Percentiles rank a stretch among this genome's conserved stretches.
Conservation (phyloP, 2,113 vertebrate species). For the Delphinus delphis region DNA sequence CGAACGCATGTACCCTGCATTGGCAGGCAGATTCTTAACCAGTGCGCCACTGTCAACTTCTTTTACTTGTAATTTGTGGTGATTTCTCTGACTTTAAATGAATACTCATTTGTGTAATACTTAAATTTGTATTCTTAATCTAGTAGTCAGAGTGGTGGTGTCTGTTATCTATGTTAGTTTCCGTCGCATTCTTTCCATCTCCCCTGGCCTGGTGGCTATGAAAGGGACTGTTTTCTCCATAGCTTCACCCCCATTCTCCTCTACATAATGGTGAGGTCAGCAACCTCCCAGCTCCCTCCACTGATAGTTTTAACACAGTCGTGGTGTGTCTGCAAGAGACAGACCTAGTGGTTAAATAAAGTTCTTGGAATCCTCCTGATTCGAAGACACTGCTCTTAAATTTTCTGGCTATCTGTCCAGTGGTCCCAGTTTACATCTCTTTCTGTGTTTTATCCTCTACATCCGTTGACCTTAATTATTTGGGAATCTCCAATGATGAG, state of each 20-base stretch:
- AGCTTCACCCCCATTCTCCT: not conserved
- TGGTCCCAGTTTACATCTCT: not conserved
- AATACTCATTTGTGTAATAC: not conserved
- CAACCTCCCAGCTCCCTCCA: not conserved
- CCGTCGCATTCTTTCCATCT: not conserved
- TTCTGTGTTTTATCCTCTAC: not conserved
- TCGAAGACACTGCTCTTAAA: not conserved
- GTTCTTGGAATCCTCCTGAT: not conserved
- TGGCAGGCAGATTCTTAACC: too few relatives aligned
- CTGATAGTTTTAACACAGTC: not conserved
- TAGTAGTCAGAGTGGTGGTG: not conserved
- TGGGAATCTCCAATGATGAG: not conserved
- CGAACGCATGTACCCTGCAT: too few relatives aligned
- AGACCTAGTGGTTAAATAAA: not conserved
- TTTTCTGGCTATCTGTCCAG: not conserved
- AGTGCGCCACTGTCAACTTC: not conserved
- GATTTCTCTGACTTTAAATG: constrained; percentile 21
- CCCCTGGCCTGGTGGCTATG: not conserved
- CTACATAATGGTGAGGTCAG: not conserved
- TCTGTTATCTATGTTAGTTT: not conserved
- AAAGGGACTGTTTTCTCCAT: not conserved
- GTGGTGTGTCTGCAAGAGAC: not conserved
- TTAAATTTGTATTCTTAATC: not conserved
- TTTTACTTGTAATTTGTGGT: not conserved
- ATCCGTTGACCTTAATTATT: not conserved